These are phyloP conservation scores for Charina bottae DNA, from an alignment of 2,113 vertebrate genomes.

Conservation along the genomic window DNA sequence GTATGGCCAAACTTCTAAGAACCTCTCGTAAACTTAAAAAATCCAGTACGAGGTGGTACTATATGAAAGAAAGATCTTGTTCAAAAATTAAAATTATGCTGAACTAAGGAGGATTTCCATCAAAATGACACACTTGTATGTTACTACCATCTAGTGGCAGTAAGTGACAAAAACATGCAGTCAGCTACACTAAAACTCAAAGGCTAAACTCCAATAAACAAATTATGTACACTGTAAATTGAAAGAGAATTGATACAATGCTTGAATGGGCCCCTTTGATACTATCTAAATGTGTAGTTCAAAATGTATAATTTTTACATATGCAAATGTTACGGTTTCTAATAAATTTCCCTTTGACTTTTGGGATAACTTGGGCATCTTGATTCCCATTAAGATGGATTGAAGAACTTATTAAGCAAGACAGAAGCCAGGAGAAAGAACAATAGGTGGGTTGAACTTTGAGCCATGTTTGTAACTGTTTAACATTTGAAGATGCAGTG, in stretches of 20 bases:
- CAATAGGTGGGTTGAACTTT: background rate
- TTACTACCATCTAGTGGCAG: constrained; percentile 5
- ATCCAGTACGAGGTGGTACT: background rate
- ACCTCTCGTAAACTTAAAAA: background rate
- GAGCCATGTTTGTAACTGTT: background rate
- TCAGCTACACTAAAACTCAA: background rate
- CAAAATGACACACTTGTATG: background rate
- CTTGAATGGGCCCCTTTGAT: background rate
- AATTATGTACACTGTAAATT: background rate
- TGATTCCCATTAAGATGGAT: background rate
- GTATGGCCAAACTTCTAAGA: background rate
- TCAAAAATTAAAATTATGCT: background rate
- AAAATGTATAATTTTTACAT: background rate
- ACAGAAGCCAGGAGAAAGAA: background rate
- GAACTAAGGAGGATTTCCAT: background rate
- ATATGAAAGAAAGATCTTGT: background rate
- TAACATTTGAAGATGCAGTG: background rate
- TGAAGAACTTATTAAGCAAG: background rate
- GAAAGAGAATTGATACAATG: background rate
- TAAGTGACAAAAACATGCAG: background rate
- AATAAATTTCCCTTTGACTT: background rate
- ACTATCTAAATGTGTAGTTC: background rate
- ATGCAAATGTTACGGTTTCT: background rate
- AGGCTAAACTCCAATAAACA: background rate
- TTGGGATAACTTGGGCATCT: background rate